Conservation (phyloP, 2,797 vertebrate genomes). For the Cygnus olor region DNA sequence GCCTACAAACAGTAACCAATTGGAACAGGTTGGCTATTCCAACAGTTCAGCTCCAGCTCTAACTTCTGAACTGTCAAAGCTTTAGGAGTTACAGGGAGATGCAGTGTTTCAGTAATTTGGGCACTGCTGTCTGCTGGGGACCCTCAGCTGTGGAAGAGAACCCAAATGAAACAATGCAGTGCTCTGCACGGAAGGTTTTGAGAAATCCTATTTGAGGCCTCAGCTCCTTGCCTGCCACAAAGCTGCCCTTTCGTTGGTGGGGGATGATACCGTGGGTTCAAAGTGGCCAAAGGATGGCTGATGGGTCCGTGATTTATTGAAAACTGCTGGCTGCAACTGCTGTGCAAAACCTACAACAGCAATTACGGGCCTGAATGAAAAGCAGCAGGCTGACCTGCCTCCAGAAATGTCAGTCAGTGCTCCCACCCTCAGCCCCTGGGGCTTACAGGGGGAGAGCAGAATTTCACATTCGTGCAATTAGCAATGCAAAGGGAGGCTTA, state of each 20-base stretch:
- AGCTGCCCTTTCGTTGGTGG: not conserved
- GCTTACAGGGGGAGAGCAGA: not conserved
- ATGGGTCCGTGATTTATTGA: not conserved
- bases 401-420: not conserved
- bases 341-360: not conserved
- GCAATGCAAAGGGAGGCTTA: constrained; percentile 67
- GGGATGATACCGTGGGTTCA: not conserved
- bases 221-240: not conserved
- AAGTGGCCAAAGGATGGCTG: not conserved
- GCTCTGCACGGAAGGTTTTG: not conserved
- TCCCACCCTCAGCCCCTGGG: not conserved
- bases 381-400: not conserved
- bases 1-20: not conserved
- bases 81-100: not conserved
- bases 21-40: not conserved
- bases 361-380: not conserved
- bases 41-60: not conserved
- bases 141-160: not conserved
- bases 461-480: not conserved
- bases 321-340: not conserved
- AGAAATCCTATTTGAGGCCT: not conserved
- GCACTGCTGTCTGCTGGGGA: not conserved
- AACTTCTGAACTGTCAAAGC: not conserved
- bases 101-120: not conserved
- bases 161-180: not conserved